phyloP scores from a whole-genome alignment of 2,888 invertebrate genomes.

The Drosophila paramelanica region DNA sequence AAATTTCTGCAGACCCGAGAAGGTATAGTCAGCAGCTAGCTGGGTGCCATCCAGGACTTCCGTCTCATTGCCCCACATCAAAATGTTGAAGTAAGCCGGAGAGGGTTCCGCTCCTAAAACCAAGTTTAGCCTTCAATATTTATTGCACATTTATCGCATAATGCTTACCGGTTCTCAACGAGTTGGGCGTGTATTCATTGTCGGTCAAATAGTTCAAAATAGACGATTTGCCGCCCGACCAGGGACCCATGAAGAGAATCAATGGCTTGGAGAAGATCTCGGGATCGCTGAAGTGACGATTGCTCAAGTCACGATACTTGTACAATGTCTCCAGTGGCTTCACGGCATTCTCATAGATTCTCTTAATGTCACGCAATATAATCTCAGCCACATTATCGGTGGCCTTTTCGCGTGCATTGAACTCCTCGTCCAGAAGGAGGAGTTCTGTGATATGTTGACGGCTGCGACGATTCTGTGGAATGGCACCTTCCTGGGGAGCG shows the following conservation, averaged over 20 bases:
- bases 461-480: slow-evolving; percentile 91
- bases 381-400: slow-evolving; percentile 91
- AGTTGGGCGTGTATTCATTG: slow-evolving; percentile 92
- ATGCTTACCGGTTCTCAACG: slow-evolving; percentile 92
- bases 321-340: slow-evolving; percentile 96
- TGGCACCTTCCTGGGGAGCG: slow-evolving; percentile 87
- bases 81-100: slow-evolving; percentile 95
- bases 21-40: slow-evolving; percentile 97
- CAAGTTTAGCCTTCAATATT: not conserved
- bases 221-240: slow-evolving; percentile 98
- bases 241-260: slow-evolving; percentile 97
- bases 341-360: slow-evolving; percentile 93
- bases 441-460: slow-evolving; percentile 93
- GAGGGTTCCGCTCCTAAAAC: slow-evolving; percentile 95
- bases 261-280: slow-evolving; percentile 98
- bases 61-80: slow-evolving; percentile 94
- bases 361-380: slow-evolving; percentile 93
- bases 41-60: slow-evolving; percentile 96
- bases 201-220: slow-evolving; percentile 96
- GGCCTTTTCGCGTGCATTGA: slow-evolving; percentile 89
- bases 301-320: slow-evolving; percentile 96
- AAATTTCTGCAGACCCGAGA: slow-evolving; percentile 96
- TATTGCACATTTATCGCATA: not conserved
- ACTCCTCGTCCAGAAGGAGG: slow-evolving; percentile 91
- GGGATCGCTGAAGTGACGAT: slow-evolving; percentile 95